Conservation (phyloP, 2,113 vertebrate genomes). For the Pardalotus punctatus region DNA sequence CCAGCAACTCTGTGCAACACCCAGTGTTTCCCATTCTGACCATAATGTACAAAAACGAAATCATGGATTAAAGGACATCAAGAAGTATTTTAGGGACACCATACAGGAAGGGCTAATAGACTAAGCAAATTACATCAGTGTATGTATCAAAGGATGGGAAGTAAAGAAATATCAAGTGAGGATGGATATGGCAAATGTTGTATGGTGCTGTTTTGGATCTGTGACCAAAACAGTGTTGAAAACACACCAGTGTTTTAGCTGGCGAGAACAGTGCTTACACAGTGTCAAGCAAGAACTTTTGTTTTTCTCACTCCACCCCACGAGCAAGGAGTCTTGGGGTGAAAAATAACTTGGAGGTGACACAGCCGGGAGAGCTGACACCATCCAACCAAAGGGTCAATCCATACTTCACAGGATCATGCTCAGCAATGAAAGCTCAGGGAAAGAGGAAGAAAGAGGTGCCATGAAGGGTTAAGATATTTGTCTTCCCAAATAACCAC, state of each 20-base stretch:
- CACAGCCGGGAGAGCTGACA: accelerated
- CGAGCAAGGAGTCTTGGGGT: accelerated
- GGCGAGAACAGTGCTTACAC: not conserved
- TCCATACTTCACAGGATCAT: not conserved
- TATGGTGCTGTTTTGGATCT: not conserved
- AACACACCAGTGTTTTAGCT: not conserved
- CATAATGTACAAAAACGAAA: not conserved
- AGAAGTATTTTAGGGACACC: not conserved
- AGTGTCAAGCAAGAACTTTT: not conserved
- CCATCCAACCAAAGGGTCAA: not conserved
- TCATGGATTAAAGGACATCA: not conserved
- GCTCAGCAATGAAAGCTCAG: not conserved
- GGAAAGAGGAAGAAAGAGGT: not conserved
- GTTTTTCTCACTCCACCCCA: not conserved
- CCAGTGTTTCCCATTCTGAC: not conserved
- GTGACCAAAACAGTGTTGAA: not conserved
- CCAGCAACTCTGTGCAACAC: not conserved
- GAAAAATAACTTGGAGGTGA: not conserved
- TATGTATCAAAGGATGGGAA: not conserved
- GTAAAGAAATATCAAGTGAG: not conserved
- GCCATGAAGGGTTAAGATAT: not conserved
- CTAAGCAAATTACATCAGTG: not conserved
- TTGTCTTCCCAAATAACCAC: not conserved
- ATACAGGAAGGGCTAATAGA: not conserved
- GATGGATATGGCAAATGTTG: too few relatives aligned